A percentile compares a stretch with the other conserved stretches of the same genome.
These are phyloP conservation scores for Prochilodus magdalenae DNA, from an alignment of 2,113 vertebrate genomes.

Conservation along the genomic window DNA sequence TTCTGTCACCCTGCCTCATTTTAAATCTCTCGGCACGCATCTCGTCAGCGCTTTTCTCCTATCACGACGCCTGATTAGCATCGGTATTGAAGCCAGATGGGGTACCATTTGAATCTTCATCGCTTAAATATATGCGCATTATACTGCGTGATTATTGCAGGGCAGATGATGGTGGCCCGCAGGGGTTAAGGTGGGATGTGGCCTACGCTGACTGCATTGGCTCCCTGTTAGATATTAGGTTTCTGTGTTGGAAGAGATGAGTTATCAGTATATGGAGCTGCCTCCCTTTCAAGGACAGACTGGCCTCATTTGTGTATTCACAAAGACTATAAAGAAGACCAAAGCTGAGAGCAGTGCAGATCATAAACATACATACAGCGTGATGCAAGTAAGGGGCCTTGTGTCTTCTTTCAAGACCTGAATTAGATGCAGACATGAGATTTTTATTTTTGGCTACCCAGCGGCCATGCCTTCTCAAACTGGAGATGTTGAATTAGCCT, in stretches of 20 bases:
- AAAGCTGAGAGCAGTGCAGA: slow-evolving; percentile 37
- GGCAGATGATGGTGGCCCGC: slow-evolving; percentile 30
- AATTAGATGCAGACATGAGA: too few species aligned
- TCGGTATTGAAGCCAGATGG: slow-evolving; percentile 32
- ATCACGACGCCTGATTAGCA: slow-evolving; percentile 45
- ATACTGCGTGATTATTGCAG: slow-evolving; percentile 44
- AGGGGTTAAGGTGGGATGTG: slow-evolving; percentile 41
- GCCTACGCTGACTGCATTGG: not conserved
- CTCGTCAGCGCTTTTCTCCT: slow-evolving; percentile 28
- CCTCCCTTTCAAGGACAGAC: slow-evolving; percentile 70
- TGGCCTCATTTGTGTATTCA: slow-evolving; percentile 77
- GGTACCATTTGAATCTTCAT: slow-evolving; percentile 56
- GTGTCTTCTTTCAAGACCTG: not conserved
- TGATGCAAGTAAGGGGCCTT: not conserved
- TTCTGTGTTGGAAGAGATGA: slow-evolving; percentile 69
- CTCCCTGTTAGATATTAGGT: slow-evolving; percentile 60
- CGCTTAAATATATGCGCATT: slow-evolving; percentile 62
- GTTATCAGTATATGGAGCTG: slow-evolving; percentile 25
- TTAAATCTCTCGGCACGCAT: not conserved
- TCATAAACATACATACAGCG: slow-evolving; percentile 21
- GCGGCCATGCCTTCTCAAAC: too few species aligned
- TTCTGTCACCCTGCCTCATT: slow-evolving; percentile 17
- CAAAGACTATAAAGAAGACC: slow-evolving; percentile 71
- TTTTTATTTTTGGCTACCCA: too few species aligned
- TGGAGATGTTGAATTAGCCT: too few species aligned